Evolutionary conservation across 2,797 vertebrate genomes (phyloP), one percentile per base, ranked within the genome.

Genomic region (Chiloscyllium punctatum): DNA sequence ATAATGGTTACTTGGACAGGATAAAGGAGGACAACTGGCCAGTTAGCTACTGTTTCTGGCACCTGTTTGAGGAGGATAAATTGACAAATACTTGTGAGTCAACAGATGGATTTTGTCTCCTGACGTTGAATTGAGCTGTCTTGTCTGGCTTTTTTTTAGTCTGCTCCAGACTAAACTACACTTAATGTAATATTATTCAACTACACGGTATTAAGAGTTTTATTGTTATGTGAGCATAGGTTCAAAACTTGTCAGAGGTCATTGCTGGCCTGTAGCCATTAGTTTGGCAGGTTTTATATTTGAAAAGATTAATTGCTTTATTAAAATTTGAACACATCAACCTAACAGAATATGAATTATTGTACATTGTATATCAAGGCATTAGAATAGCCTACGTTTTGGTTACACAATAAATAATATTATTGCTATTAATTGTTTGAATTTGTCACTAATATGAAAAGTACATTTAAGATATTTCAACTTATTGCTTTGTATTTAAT

Each of bases 291-390:
- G 68, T 42, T 69, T 69, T 25, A 69, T 68, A 33, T n/a, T 53
- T 95, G 94, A 18, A 77, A 95, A 53, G 69, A 72, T 95, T 72
- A 95, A 95, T 53, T 53, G 27, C 48, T 95, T 95, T 95, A 95
- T 77, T 53, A 72, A 71, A 51, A 74, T 69, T 30, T 94, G 68
- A 72, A 71, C 37, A 94, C 15, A 4, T n/a, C 42, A 95, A 72
- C 37, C 0, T 74, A 94, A 18, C 57, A 30, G 30, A 95, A 77
- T 51, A 77, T 74, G 69, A 74, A 74, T 94, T 51, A 48, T 94
- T 74, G 66, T 11, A 30, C 42, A 51, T 51, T 53, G 51, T 77
- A 51, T 48, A 69, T 25, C 62, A 69, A 69, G 62, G 62, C 62
- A 68, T 69, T 8, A 69, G 71, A 74, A 74, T 37, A 71, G n/a